Evolutionary conservation across 2,113 vertebrate genomes (phyloP).

Genomic region (Balaenoptera acutorostrata): DNA sequence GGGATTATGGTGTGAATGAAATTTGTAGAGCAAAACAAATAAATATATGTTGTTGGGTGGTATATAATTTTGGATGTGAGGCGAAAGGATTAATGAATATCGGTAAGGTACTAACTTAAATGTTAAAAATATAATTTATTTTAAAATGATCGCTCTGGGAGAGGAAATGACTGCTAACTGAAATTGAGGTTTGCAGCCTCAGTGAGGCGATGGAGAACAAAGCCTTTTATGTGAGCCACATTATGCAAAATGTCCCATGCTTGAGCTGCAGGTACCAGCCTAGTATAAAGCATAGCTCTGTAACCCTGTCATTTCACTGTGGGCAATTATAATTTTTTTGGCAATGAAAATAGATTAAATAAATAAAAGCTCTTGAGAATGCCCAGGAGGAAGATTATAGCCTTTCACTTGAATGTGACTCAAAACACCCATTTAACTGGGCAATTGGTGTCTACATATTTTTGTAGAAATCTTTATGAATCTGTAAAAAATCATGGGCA

Average conservation of each 20-base stretch:
- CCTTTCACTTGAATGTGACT: neutral
- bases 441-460: neutral
- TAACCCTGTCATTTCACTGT: slow-evolving; percentile 45
- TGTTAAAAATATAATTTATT: neutral
- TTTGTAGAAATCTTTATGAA: slow-evolving; percentile 22
- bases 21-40: slow-evolving; percentile 65
- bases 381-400: slow-evolving; percentile 1
- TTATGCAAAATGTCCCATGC: slow-evolving; percentile 57
- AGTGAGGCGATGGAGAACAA: slow-evolving; percentile 80
- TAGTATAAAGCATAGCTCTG: slow-evolving; percentile 11
- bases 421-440: neutral
- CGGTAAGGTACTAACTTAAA: slow-evolving; percentile 17
- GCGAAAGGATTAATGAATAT: neutral
- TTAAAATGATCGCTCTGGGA: neutral
- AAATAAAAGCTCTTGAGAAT: slow-evolving; percentile 37
- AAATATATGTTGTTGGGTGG: neutral
- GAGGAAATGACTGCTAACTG: neutral
- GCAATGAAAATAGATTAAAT: neutral
- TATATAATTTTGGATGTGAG: neutral
- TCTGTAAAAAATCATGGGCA: neutral
- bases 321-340: slow-evolving; percentile 17
- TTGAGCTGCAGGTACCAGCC: slow-evolving; percentile 74
- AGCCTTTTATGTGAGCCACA: slow-evolving; percentile 74
- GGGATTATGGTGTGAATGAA: slow-evolving; percentile 22
- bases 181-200: slow-evolving; percentile 61